Evolutionary conservation across 2,113 vertebrate species (phyloP).

Genomic region (Poeciliopsis prolifica): DNA sequence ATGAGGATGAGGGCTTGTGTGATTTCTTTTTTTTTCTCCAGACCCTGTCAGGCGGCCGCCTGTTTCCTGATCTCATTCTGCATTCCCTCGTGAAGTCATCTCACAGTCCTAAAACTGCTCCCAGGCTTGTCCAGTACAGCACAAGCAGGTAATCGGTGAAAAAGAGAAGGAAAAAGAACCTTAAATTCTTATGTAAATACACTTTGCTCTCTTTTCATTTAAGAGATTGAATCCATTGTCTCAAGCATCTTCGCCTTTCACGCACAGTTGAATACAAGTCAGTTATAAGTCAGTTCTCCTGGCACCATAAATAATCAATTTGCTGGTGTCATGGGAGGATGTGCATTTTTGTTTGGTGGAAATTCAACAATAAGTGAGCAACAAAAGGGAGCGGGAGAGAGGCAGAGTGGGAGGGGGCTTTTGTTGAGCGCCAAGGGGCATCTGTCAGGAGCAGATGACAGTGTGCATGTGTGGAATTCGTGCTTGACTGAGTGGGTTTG

Average conservation of each 20-base stretch:
- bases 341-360: constrained; percentile 68
- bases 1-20: constrained; percentile 26
- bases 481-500: constrained; percentile 51
- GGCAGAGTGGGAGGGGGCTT: constrained; percentile 29
- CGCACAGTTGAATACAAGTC: constrained; percentile 68
- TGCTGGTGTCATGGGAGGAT: constrained; percentile 74
- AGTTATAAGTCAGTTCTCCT: constrained; percentile 49
- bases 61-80: constrained; percentile 34
- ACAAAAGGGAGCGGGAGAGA: constrained; percentile 68
- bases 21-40: constrained; percentile 13
- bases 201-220: constrained; percentile 46
- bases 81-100: background rate
- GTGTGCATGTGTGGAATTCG: constrained; percentile 49
- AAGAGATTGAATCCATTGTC: constrained; percentile 54
- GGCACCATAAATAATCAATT: constrained; percentile 81
- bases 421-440: constrained; percentile 70
- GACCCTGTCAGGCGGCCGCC: constrained; percentile 21
- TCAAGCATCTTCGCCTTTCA: constrained; percentile 48
- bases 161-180: constrained; percentile 26
- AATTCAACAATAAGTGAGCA: constrained; percentile 79
- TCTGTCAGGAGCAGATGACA: constrained; percentile 76
- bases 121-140: constrained; percentile 22
- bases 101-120: constrained; percentile 18
- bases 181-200: constrained; percentile 56
- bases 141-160: constrained; percentile 25